These are phyloP conservation scores for Hypercompe scribonia DNA, from an alignment of 2,888 invertebrate species.

Conservation along the genomic window DNA sequence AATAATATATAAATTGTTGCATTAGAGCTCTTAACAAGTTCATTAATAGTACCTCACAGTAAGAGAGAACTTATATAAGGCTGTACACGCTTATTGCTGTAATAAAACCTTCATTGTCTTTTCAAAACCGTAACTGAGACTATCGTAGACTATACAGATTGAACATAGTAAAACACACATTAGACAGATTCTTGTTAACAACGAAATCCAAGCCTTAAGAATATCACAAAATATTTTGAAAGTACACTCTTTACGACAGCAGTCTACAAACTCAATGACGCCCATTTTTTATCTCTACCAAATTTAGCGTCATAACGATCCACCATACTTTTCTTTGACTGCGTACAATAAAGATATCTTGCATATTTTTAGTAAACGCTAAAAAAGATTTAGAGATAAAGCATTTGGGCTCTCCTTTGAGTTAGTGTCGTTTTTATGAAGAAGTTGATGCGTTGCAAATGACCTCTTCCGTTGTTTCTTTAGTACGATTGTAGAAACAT, in stretches of 20 bases:
- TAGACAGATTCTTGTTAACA: slow-evolving; percentile 12
- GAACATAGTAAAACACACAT: neutral
- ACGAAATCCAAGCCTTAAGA: slow-evolving; percentile 17
- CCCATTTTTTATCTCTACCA: slow-evolving; percentile 39
- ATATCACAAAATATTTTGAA: slow-evolving; percentile 34
- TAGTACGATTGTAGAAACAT: slow-evolving; percentile 12
- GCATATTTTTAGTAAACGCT: slow-evolving; percentile 23
- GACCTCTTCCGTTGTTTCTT: slow-evolving; percentile 20
- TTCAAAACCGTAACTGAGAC: neutral
- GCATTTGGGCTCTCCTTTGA: slow-evolving; percentile 17
- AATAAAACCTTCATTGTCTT: neutral
- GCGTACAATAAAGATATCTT: slow-evolving; percentile 27
- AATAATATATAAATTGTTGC: no score
- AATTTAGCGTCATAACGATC: slow-evolving; percentile 35
- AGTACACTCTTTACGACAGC: slow-evolving; percentile 30
- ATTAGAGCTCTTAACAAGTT: neutral
- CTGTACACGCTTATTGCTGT: neutral
- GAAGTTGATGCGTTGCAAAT: slow-evolving; percentile 34
- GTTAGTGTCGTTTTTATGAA: slow-evolving; percentile 30
- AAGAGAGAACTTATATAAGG: neutral
- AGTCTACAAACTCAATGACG: slow-evolving; percentile 28
- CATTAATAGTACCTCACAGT: neutral
- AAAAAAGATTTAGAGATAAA: slow-evolving; percentile 16
- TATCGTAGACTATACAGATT: no score
- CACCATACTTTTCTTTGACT: slow-evolving; percentile 38